phyloP scores from a whole-genome alignment of 2,888 invertebrate species.

The Trissolcus japonicus region DNA sequence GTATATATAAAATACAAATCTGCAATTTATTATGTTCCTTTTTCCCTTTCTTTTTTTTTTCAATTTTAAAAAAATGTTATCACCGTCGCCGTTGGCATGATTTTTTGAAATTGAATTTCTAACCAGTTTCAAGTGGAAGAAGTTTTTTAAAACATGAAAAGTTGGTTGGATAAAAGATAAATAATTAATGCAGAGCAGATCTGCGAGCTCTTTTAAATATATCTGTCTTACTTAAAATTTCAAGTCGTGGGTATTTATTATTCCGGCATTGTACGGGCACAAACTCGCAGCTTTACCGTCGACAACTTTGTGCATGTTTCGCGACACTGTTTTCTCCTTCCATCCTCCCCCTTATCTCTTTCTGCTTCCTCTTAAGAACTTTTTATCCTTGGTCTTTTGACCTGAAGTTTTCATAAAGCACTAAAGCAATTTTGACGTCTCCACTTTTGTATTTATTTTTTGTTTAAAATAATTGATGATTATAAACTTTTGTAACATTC shows the following conservation, averaged over 20 bases:
- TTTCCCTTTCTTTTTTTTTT: no score
- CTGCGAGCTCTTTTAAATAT: background rate
- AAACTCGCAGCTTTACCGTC: slow-evolving; percentile 11
- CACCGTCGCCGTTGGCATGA: no score
- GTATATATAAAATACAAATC: no score
- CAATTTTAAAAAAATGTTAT: no score
- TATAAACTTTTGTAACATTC: no score
- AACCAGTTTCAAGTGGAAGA: no score
- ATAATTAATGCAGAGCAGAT: no score
- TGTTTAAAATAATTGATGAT: no score
- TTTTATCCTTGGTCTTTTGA: slow-evolving; percentile 13
- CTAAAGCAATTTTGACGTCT: slow-evolving; percentile 4
- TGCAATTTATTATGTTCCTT: no score
- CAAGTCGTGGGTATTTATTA: slow-evolving; percentile 14
- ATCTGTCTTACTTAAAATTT: slow-evolving; percentile 1
- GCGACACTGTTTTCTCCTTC: slow-evolving; percentile 4
- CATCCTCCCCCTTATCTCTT: background rate
- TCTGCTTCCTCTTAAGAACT: slow-evolving; percentile 3
- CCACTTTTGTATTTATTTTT: background rate
- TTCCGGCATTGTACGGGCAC: slow-evolving; percentile 17
- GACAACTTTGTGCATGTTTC: slow-evolving; percentile 15
- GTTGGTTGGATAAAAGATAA: no score
- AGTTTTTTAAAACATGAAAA: no score
- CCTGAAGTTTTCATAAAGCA: slow-evolving; percentile 6
- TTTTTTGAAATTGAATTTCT: no score